Base-by-base conservation (phyloP, 2,113 vertebrate species). In the Vulpes lagopus region DNA sequence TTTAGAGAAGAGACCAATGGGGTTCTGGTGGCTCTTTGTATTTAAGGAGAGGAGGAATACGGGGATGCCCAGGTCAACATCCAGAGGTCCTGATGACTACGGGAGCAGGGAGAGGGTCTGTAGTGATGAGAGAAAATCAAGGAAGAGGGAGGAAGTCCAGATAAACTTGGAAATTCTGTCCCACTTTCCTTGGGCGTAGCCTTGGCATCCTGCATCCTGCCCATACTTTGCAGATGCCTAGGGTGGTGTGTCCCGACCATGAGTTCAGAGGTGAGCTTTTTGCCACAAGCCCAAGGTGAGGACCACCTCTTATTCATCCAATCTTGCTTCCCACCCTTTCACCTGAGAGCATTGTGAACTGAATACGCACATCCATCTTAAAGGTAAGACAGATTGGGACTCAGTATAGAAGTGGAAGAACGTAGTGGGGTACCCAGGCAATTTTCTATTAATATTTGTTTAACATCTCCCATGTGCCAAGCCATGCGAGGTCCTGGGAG, bases 191-290 rank as follows among this genome's bases (percentile, higher is more conserved):
- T 25, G 55, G 69, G 6, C 49, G 22, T 14, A 2, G 12, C 82
- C 20, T 60, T 10, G 11, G 67, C 38, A 11, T 12, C 38, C 27
- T 5, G 53, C 22, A 11, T 12, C 38, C 27, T 8, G 53, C 25
- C 25, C 2, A 1, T 16, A 30, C 62, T 53, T 25, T 1, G n/a
- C n/a, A 53, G 51, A 35, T 55, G 20, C 25, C 67, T 1, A 20
- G 0, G 4, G 53, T 2, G 4, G 10, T 8, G 1, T 59, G 62
- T 43, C 1, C 55, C 5, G 35, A 38, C 3, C 1, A 1, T 32
- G 55, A 73, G 67, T 65, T 35, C 32, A 20, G 2, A 5, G 19
- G 43, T 57, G 79, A 71, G 25, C 19, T 25, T 30, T n/a, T 35
- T 23, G 10, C 5, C 64, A 19, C 38, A 57, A 38, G 83, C 64